phyloP scores from a whole-genome alignment of 2,797 vertebrate species.

The Sphaeramia orbicularis region DNA sequence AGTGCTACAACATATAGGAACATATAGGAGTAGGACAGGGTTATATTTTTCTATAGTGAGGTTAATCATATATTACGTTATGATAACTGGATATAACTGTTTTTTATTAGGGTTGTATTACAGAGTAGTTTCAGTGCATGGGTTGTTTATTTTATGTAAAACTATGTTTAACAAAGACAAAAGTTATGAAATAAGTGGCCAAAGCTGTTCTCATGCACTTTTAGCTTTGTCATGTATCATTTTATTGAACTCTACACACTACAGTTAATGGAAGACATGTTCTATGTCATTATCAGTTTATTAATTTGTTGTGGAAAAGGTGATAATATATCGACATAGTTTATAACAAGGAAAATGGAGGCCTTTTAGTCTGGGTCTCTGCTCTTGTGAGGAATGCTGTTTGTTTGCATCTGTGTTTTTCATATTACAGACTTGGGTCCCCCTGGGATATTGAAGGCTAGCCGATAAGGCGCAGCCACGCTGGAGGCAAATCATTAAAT shows the following conservation, averaged over 20 bases:
- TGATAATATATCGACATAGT: constrained; percentile 35
- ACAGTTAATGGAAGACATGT: constrained; percentile 12
- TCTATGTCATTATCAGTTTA: constrained; percentile 19
- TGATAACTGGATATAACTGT: neutral
- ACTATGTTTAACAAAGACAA: neutral
- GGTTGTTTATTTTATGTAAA: constrained; percentile 17
- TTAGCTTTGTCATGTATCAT: constrained; percentile 4
- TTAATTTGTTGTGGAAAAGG: constrained; percentile 31
- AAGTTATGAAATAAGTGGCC: neutral
- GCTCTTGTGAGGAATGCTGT: constrained; percentile 87
- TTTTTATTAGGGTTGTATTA: constrained; percentile 10
- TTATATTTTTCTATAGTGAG: constrained; percentile 30
- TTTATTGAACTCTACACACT: constrained; percentile 3
- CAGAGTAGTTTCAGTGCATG: constrained; percentile 42
- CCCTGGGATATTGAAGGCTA: constrained; percentile 91
- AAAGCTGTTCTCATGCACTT: constrained; percentile 39
- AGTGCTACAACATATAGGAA: constrained; percentile 17
- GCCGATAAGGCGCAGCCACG: constrained; percentile 89
- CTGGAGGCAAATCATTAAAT: constrained; percentile 90
- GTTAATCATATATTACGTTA: constrained; percentile 7
- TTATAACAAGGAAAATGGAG: constrained; percentile 61
- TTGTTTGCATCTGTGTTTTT: constrained; percentile 92
- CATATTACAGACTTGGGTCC: constrained; percentile 90
- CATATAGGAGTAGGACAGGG: constrained; percentile 14
- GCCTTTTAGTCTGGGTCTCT: constrained; percentile 72